Evolutionary conservation across 1,140 invertebrate species (phyloP).

Genomic region (Lethocerus indicus): DNA sequence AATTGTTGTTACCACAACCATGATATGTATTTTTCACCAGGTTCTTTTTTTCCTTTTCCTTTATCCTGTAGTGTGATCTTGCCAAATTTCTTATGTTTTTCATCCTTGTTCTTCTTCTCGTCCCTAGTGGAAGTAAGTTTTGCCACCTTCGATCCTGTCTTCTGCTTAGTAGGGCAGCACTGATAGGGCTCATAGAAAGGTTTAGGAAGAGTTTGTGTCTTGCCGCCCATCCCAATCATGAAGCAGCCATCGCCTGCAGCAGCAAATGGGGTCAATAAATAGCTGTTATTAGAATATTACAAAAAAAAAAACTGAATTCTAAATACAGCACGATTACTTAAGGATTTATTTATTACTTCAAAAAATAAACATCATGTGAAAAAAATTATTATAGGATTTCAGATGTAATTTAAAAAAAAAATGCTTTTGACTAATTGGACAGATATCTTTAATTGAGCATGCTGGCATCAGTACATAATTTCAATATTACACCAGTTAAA

Average conservation of each 20-base stretch:
- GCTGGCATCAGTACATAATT: too few species aligned
- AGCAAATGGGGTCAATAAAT: too few species aligned
- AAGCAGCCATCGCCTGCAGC: constrained; percentile 84
- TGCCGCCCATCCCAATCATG: constrained; percentile 81
- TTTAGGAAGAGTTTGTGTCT: constrained; percentile 48
- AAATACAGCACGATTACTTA: too few species aligned
- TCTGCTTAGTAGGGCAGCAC: constrained; percentile 72
- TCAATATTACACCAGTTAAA: too few species aligned
- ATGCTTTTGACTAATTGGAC: too few species aligned
- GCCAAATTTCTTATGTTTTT: constrained; percentile 14
- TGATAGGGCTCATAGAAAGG: constrained; percentile 72
- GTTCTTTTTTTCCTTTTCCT: constrained; percentile 57
- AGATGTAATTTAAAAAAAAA: too few species aligned
- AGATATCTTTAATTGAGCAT: too few species aligned
- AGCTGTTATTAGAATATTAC: too few species aligned
- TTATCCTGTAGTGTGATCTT: constrained; percentile 17
- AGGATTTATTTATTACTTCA: too few species aligned
- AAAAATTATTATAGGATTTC: too few species aligned
- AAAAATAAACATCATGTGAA: too few species aligned
- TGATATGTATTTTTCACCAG: constrained; percentile 56
- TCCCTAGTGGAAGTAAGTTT: constrained; percentile 8
- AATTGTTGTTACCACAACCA: constrained; percentile 34
- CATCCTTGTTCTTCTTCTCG: constrained; percentile 1
- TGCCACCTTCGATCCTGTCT: constrained; percentile 46
- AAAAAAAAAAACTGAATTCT: too few species aligned